phyloP scores from a whole-genome alignment of 2,797 vertebrate species.

The Heterohyrax brucei region DNA sequence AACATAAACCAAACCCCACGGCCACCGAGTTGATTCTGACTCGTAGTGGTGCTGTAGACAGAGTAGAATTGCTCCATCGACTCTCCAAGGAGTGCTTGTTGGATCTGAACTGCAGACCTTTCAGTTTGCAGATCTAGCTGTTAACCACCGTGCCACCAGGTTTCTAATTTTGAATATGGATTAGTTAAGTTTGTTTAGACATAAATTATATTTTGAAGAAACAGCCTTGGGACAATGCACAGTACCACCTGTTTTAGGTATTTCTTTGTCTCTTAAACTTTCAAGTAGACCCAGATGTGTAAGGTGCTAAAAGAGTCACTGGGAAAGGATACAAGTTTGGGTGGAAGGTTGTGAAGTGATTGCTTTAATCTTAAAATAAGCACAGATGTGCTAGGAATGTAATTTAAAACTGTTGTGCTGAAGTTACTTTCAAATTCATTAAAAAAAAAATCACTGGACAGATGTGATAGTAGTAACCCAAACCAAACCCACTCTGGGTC shows the following conservation, averaged over 20 bases:
- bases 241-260: slow-evolving; percentile 40
- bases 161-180: slow-evolving; percentile 50
- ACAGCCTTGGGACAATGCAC: not conserved
- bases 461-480: not conserved
- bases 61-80: too few species aligned
- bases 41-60: too few species aligned
- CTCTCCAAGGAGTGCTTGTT: too few species aligned
- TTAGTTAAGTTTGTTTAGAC: slow-evolving; percentile 46
- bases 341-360: slow-evolving; percentile 56
- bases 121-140: too few species aligned
- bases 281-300: slow-evolving; percentile 4
- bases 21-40: too few species aligned
- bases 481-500: too few species aligned
- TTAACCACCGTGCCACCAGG: too few species aligned
- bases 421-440: slow-evolving; percentile 57
- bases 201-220: slow-evolving; percentile 47
- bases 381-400: slow-evolving; percentile 55
- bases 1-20: not conserved
- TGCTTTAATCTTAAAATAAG: slow-evolving; percentile 70
- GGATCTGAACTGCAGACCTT: too few species aligned
- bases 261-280: slow-evolving; percentile 47
- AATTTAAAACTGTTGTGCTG: slow-evolving; percentile 62
- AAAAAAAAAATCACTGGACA: slow-evolving; percentile 22
- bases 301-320: slow-evolving; percentile 33
- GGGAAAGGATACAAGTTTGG: slow-evolving; percentile 30